phyloP scores from a whole-genome alignment of 2,113 vertebrate genomes.

The Peucedramus taeniatus region DNA sequence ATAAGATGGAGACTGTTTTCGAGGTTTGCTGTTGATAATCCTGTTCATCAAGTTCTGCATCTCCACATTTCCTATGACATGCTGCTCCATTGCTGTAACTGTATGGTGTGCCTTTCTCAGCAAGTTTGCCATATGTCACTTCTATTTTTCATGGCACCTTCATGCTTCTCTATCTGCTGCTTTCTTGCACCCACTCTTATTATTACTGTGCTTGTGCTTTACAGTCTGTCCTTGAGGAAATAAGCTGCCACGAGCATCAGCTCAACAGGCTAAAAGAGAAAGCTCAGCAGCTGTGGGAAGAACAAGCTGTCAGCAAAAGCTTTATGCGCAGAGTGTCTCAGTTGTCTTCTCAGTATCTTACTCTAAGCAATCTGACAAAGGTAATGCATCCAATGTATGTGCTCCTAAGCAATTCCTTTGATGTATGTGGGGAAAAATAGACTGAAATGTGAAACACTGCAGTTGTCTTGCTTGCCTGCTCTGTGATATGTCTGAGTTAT shows the following conservation, averaged over 20 bases:
- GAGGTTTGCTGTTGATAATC: neutral
- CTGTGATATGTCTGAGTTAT: neutral
- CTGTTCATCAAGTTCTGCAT: neutral
- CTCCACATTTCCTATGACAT: neutral
- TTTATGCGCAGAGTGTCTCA: conserved; percentile 96
- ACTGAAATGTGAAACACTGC: neutral
- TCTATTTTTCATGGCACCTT: neutral
- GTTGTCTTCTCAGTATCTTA: conserved; percentile 92
- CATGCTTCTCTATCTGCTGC: conserved; percentile 60
- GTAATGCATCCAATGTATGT: conserved; percentile 73
- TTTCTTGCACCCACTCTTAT: conserved; percentile 50
- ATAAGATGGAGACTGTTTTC: neutral
- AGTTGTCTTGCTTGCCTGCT: neutral
- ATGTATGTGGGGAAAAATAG: neutral
- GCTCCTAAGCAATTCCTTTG: conserved; percentile 5
- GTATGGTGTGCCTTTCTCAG: neutral
- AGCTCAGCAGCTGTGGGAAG: conserved; percentile 94
- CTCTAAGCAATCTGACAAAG: conserved; percentile 96
- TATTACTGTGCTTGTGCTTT: conserved; percentile 81
- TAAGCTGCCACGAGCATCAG: conserved; percentile 86
- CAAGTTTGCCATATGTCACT: neutral
- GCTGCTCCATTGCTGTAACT: neutral
- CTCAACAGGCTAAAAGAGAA: conserved; percentile 89
- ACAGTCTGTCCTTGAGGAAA: conserved; percentile 95
- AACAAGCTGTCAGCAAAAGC: conserved; percentile 91